These are phyloP conservation scores for Lepidurus packardi DNA, from an alignment of 1,140 invertebrate genomes.

Conservation along the genomic window DNA sequence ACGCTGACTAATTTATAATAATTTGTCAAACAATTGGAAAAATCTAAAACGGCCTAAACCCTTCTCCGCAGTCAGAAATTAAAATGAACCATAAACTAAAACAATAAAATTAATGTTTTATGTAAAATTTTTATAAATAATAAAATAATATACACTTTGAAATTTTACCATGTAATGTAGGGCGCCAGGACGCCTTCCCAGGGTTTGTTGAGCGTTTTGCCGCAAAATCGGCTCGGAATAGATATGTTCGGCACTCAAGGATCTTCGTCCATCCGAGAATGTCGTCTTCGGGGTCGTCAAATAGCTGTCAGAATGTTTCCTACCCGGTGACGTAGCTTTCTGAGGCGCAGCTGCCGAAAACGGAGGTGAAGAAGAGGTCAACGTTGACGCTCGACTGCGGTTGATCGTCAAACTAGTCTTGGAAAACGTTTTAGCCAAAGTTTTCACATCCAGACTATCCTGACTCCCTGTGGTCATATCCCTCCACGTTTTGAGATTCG, in stretches of 20 bases:
- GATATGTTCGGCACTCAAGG: neutral
- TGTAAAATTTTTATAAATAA: too few relatives aligned
- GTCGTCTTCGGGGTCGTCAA: neutral
- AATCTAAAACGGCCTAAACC: too few relatives aligned
- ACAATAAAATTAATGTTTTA: too few relatives aligned
- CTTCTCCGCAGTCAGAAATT: too few relatives aligned
- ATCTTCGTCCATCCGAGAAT: neutral
- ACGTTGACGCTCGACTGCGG: neutral
- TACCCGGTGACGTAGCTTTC: neutral
- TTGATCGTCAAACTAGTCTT: slow-evolving; percentile 2
- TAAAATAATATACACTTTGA: too few relatives aligned
- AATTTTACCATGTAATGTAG: neutral
- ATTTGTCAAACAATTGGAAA: too few relatives aligned
- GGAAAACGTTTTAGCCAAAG: neutral
- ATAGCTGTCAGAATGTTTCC: slow-evolving; percentile 8
- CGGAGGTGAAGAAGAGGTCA: neutral
- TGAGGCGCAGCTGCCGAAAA: neutral
- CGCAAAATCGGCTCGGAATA: slow-evolving; percentile 9
- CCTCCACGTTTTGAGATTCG: neutral
- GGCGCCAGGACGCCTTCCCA: neutral
- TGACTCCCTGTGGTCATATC: neutral
- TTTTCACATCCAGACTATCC: neutral
- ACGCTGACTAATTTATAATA: too few relatives aligned
- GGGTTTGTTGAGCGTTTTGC: neutral
- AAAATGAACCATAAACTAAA: too few relatives aligned